phyloP scores from a whole-genome alignment of 2,113 vertebrate species.

The Anolis carolinensis region DNA sequence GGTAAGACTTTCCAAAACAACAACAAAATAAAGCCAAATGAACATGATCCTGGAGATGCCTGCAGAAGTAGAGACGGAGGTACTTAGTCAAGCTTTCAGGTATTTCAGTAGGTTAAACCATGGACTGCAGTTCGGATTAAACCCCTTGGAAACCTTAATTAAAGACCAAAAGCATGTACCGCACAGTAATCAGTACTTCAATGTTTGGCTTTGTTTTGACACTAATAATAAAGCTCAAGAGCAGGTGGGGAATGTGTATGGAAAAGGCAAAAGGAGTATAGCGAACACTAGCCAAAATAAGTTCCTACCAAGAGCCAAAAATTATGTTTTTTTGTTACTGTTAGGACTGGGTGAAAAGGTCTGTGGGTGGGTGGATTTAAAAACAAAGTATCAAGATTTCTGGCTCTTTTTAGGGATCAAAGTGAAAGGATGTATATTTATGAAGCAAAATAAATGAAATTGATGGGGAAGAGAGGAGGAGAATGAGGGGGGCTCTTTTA shows the following conservation, averaged over 20 bases:
- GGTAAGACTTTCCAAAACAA: background rate
- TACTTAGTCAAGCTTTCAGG: constrained; percentile 14
- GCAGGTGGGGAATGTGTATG: background rate
- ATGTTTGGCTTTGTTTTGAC: constrained; percentile 44
- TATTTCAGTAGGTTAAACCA: constrained; percentile 22
- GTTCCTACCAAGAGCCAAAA: constrained; percentile 40
- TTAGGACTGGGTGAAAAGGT: constrained; percentile 42
- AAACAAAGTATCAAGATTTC: constrained; percentile 53
- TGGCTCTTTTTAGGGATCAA: constrained; percentile 60
- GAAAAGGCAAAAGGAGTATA: constrained; percentile 47
- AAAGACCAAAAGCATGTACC: background rate
- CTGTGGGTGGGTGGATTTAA: constrained; percentile 41
- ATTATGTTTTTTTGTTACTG: constrained; percentile 40
- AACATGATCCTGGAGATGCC: constrained; percentile 28
- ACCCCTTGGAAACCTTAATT: constrained; percentile 35
- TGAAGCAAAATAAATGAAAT: no score
- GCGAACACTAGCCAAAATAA: constrained; percentile 37
- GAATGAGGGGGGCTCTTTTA: no score
- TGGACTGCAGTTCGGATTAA: constrained; percentile 19
- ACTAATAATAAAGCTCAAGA: constrained; percentile 15
- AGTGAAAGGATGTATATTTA: constrained; percentile 35
- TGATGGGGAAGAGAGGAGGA: no score
- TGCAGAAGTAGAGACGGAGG: background rate
- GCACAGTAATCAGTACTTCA: background rate
- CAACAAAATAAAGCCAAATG: constrained; percentile 2